These are phyloP conservation scores for Barnardius zonarius DNA, from an alignment of 2,113 vertebrate species.

Conservation along the genomic window DNA sequence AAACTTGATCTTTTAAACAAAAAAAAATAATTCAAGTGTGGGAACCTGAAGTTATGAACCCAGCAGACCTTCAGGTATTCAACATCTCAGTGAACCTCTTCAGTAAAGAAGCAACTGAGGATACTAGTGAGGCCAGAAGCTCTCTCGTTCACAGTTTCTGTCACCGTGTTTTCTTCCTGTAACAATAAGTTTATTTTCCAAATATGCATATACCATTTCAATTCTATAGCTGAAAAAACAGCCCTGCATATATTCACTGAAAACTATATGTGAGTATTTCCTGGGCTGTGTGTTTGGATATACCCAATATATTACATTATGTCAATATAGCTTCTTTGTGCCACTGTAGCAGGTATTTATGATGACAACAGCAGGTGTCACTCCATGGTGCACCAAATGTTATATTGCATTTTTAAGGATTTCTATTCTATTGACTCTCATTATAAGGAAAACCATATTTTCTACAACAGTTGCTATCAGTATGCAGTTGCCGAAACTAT, in stretches of 20 bases:
- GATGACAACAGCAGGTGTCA: not conserved
- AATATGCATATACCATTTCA: conserved; percentile 13
- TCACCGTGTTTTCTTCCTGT: not conserved
- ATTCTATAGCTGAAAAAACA: not conserved
- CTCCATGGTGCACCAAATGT: not conserved
- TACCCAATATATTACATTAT: not conserved
- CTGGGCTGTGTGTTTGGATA: not conserved
- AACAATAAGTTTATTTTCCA: conserved; percentile 45
- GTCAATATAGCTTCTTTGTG: not conserved
- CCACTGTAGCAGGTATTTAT: not conserved
- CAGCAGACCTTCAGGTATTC: not conserved
- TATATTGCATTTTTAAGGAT: conserved; percentile 12
- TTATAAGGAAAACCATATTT: not conserved
- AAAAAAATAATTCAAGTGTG: not conserved
- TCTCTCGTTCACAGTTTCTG: not conserved
- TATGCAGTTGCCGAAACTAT: not conserved
- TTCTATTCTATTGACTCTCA: not conserved
- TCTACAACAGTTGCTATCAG: not conserved
- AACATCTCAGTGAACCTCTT: not conserved
- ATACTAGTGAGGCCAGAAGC: not conserved
- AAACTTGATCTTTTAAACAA: conserved; percentile 4
- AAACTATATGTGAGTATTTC: not conserved
- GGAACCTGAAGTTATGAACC: not conserved
- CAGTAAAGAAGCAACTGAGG: not conserved
- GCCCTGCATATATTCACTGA: not conserved